These are phyloP conservation scores for Sericinus montela DNA, from an alignment of 2,888 invertebrate species.

Conservation along the genomic window DNA sequence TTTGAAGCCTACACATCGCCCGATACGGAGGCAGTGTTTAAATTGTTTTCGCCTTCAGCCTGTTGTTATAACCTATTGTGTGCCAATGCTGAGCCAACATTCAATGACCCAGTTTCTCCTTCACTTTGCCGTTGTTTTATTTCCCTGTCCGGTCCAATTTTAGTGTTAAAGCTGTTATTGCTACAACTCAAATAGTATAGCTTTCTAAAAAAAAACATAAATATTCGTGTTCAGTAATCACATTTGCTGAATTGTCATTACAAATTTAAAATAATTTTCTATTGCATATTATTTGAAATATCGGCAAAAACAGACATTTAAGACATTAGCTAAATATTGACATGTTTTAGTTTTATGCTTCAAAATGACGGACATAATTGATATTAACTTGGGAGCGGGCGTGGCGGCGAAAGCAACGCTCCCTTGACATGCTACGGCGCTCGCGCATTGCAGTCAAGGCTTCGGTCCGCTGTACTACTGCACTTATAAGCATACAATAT, in stretches of 20 bases:
- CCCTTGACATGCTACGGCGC: constrained; percentile 78
- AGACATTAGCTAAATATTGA: not conserved
- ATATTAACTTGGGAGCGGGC: constrained; percentile 52
- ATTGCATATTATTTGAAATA: not conserved
- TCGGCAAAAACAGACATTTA: not conserved
- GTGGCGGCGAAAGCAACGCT: constrained; percentile 76
- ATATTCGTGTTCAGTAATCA: not conserved
- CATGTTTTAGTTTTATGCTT: constrained; percentile 2
- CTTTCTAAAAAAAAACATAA: too few species aligned
- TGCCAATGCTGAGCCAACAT: constrained; percentile 50
- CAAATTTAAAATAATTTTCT: not conserved
- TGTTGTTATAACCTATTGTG: constrained; percentile 55
- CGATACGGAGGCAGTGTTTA: constrained; percentile 46
- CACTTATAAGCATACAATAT: constrained; percentile 48
- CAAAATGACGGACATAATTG: constrained; percentile 16
- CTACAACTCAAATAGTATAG: constrained; percentile 18
- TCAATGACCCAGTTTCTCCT: constrained; percentile 48
- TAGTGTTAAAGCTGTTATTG: constrained; percentile 24
- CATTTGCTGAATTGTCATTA: not conserved
- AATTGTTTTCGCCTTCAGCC: constrained; percentile 57
- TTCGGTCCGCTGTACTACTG: constrained; percentile 41
- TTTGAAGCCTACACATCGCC: constrained; percentile 41
- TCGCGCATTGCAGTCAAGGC: constrained; percentile 78
- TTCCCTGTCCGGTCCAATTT: constrained; percentile 32
- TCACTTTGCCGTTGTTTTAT: constrained; percentile 34